Evolutionary conservation across 1,140 invertebrate species (phyloP).

Genomic region (Asbolus verrucosus): DNA sequence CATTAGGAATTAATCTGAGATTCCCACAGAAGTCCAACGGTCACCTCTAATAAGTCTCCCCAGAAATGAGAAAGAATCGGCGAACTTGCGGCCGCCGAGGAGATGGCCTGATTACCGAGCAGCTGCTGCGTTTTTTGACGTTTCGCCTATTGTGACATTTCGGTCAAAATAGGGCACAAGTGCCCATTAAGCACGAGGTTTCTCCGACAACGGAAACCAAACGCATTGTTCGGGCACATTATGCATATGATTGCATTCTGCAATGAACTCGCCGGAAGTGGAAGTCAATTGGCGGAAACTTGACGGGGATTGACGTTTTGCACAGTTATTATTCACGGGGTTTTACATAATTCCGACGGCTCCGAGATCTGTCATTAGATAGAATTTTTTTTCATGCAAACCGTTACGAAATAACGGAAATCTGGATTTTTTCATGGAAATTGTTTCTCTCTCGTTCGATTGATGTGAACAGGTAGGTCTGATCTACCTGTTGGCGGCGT

Average conservation of each 20-base stretch:
- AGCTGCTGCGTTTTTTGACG: slow-evolving; percentile 29
- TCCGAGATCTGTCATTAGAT: slow-evolving; percentile 38
- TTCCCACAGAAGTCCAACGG: slow-evolving; percentile 22
- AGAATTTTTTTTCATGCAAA: slow-evolving; percentile 29
- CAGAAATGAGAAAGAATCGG: slow-evolving; percentile 4
- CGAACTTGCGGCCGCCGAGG: no score
- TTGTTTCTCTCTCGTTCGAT: background rate
- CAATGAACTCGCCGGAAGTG: slow-evolving; percentile 40
- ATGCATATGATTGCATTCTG: slow-evolving; percentile 9
- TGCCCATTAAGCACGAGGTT: slow-evolving; percentile 22
- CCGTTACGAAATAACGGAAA: slow-evolving; percentile 8
- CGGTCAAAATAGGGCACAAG: slow-evolving; percentile 42
- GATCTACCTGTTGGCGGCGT: slow-evolving; percentile 26
- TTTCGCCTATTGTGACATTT: slow-evolving; percentile 41
- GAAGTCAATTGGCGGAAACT: slow-evolving; percentile 45
- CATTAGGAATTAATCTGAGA: slow-evolving; percentile 7
- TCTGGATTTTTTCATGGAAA: slow-evolving; percentile 11
- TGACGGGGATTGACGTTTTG: slow-evolving; percentile 38
- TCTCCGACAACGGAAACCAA: slow-evolving; percentile 20
- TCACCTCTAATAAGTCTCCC: background rate
- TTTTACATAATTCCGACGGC: slow-evolving; percentile 12
- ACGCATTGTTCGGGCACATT: slow-evolving; percentile 18
- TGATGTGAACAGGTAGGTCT: background rate
- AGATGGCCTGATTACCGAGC: slow-evolving; percentile 17
- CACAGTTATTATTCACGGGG: slow-evolving; percentile 19